Evolutionary conservation across 2,113 vertebrate species (phyloP), one percentile per base, ranked within the genome.

Genomic region (Synodontis membranacea): DNA sequence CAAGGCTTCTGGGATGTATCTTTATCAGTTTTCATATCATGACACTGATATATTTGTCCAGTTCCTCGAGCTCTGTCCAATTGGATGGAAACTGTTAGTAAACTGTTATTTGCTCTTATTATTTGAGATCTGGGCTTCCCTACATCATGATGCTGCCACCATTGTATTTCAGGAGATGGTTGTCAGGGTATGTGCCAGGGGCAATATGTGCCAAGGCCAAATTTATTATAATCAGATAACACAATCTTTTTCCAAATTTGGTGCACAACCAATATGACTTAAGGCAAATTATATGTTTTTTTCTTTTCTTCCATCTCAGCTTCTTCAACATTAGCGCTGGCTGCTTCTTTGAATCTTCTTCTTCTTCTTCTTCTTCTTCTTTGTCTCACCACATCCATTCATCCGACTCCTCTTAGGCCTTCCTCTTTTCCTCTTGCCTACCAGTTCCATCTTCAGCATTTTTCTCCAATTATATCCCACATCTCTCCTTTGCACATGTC

Each of bases 121-220:
- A n/a, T n/a, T 46, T 28, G 42, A 44, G 42, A 74, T 28, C 11
- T 46, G 12, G 70, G 70, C 42, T 74, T 46, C 23, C 42, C 70
- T 25, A 46, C 31, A 46, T 74, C 4, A 74, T 74, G 39, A 46
- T 74, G 23, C 39, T 46, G 28, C 70, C 25, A 74, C 70, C 1
- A 72, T 44, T 74, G 23, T 28, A 28, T 25, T 46, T 74, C 42
- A 74, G 42, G 23, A 42, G 25, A 74, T 28, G 23, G 31, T 14
- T 74, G 44, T 74, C 70, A 74, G 70, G 42, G 68, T 72, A 42
- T 21, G 21, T 42, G 68, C 68, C 68, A 72, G 23, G 68, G 68
- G 37, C 68, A 42, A 72, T 68, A 37, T 68, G 37, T 42, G 37
- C 21, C 68, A 72, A 72, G 21, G 21, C 37, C 68, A 46, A 28